Conservation (phyloP, 2,888 invertebrate species). For the Heliconius hortense region DNA sequence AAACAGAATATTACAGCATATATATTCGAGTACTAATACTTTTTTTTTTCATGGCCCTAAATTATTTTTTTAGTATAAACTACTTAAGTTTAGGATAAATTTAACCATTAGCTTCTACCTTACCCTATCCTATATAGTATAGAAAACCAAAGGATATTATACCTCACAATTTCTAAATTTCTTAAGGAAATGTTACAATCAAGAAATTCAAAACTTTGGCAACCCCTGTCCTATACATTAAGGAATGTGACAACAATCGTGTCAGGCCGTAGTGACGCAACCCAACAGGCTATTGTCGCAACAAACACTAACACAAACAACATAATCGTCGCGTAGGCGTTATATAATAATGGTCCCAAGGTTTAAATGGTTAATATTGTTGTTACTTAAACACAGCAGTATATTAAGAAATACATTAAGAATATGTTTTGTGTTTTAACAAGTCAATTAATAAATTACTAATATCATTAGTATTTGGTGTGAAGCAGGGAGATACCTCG, state of each 20-base stretch:
- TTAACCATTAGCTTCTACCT: too few species aligned
- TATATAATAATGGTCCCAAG: constrained; percentile 22
- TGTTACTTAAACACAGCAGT: constrained; percentile 8
- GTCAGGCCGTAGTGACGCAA: constrained; percentile 41
- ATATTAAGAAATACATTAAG: too few species aligned
- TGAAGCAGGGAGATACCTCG: background rate
- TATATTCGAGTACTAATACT: too few species aligned
- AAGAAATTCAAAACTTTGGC: constrained; percentile 52
- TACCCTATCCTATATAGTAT: too few species aligned
- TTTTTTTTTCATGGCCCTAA: too few species aligned
- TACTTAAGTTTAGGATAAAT: too few species aligned
- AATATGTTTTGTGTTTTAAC: too few species aligned
- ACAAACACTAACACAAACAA: constrained; percentile 40
- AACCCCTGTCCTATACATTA: constrained; percentile 52
- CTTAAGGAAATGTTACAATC: background rate
- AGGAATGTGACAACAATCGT: constrained; percentile 73
- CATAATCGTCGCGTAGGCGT: constrained; percentile 30
- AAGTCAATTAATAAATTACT: background rate
- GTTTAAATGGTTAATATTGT: constrained; percentile 20
- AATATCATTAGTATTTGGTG: background rate
- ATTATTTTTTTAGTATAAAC: too few species aligned
- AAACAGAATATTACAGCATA: too few species aligned
- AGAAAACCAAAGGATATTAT: background rate
- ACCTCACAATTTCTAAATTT: background rate
- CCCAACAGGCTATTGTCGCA: constrained; percentile 41